phyloP scores from a whole-genome alignment of 2,888 invertebrate genomes.

The Pollenia labialis region DNA sequence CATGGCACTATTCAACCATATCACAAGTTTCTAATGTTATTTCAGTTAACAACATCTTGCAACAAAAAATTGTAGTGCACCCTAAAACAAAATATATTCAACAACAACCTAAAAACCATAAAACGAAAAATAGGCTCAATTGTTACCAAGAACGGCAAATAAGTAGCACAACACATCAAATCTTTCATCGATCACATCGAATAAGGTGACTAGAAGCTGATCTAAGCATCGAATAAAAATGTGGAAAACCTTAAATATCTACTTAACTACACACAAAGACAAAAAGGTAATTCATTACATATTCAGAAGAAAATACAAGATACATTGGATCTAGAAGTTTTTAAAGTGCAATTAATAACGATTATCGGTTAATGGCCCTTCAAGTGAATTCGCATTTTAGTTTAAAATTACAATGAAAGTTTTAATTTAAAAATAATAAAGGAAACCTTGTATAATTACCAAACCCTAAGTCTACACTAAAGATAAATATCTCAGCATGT shows the following conservation, averaged over 20 bases:
- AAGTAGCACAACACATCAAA: conserved; percentile 37
- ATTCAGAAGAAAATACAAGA: no score
- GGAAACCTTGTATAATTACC: no score
- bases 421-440: no score
- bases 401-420: no score
- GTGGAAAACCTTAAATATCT: conserved; percentile 30
- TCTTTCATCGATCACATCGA: conserved; percentile 60
- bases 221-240: conserved; percentile 13
- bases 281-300: conserved; percentile 32
- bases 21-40: conserved; percentile 77
- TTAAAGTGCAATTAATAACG: no score
- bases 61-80: conserved; percentile 45
- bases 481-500: no score
- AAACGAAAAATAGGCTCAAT: conserved; percentile 16
- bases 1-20: conserved; percentile 82
- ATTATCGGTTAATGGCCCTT: no score
- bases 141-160: conserved; percentile 20
- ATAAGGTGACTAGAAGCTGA: conserved; percentile 52
- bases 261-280: conserved; percentile 30
- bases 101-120: conserved; percentile 34
- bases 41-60: conserved; percentile 53
- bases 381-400: no score
- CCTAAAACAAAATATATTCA: conserved; percentile 27
- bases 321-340: no score
- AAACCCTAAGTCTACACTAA: no score